Conservation (phyloP, 2,888 invertebrate species). For the Nebria brevicollis region DNA sequence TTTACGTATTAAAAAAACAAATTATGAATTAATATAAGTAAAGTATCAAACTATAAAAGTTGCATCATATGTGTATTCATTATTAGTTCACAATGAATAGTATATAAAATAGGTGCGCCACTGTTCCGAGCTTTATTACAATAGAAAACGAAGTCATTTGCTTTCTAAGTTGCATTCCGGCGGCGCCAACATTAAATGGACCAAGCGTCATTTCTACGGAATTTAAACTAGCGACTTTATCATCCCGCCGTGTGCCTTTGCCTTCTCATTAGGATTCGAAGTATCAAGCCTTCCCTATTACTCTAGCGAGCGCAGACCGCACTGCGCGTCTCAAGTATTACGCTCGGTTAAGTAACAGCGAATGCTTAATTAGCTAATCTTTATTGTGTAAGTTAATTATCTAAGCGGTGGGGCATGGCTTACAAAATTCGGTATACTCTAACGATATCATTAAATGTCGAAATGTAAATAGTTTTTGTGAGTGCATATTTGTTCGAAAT, state of each 20-base stretch:
- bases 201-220: slow-evolving; percentile 32
- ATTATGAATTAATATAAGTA: no score
- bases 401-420: background rate
- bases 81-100: background rate
- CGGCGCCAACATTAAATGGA: slow-evolving; percentile 21
- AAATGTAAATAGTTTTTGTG: background rate
- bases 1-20: no score
- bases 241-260: background rate
- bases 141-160: slow-evolving; percentile 10
- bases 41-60: no score
- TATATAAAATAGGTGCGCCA: background rate
- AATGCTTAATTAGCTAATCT: background rate
- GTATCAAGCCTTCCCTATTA: background rate
- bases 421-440: background rate
- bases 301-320: background rate
- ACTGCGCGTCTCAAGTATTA: background rate
- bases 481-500: background rate
- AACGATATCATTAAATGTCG: background rate
- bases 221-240: slow-evolving; percentile 21
- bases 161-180: slow-evolving; percentile 23
- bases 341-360: background rate
- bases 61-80: no score
- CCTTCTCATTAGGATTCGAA: background rate
- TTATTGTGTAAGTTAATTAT: background rate
- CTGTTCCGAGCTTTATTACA: slow-evolving; percentile 13